These are phyloP conservation scores for Lottia scabra DNA, from an alignment of 2,888 invertebrate genomes.

Conservation along the genomic window DNA sequence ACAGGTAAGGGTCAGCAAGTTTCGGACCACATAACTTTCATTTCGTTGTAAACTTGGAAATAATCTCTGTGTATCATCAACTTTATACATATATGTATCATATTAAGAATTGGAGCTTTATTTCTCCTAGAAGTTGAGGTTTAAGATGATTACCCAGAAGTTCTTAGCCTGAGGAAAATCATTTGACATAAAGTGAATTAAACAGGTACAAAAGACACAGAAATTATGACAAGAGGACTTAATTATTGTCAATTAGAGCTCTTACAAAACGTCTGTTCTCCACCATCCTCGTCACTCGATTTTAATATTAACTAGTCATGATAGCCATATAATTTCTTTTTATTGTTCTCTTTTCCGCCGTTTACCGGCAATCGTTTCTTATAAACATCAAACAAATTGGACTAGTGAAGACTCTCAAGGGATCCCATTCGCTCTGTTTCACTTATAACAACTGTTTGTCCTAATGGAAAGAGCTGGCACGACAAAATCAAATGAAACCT, in stretches of 20 bases:
- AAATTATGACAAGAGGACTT: neutral
- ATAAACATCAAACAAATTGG: slow-evolving; percentile 4
- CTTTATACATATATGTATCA: too few species aligned
- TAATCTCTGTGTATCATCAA: too few species aligned
- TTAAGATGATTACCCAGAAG: too few species aligned
- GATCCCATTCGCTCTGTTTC: slow-evolving; percentile 6
- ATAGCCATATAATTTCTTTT: neutral
- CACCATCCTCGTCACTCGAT: neutral
- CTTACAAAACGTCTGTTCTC: neutral
- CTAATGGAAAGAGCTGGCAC: slow-evolving; percentile 1
- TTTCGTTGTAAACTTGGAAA: too few species aligned
- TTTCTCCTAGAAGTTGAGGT: too few species aligned
- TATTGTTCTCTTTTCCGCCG: neutral
- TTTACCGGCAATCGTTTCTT: slow-evolving; percentile 2
- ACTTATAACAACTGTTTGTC: slow-evolving; percentile 2
- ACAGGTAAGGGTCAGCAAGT: too few species aligned
- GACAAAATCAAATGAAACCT: slow-evolving; percentile 4
- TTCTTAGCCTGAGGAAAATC: too few species aligned
- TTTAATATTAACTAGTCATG: neutral
- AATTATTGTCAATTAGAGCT: neutral
- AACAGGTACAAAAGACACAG: too few species aligned
- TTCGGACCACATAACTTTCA: too few species aligned
- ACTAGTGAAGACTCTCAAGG: slow-evolving; percentile 7
- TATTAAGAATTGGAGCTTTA: too few species aligned
- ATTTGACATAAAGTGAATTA: too few species aligned